These are phyloP conservation scores for Enteromius mattozi DNA, from an alignment of 2,797 vertebrate genomes.

Conservation along the genomic window DNA sequence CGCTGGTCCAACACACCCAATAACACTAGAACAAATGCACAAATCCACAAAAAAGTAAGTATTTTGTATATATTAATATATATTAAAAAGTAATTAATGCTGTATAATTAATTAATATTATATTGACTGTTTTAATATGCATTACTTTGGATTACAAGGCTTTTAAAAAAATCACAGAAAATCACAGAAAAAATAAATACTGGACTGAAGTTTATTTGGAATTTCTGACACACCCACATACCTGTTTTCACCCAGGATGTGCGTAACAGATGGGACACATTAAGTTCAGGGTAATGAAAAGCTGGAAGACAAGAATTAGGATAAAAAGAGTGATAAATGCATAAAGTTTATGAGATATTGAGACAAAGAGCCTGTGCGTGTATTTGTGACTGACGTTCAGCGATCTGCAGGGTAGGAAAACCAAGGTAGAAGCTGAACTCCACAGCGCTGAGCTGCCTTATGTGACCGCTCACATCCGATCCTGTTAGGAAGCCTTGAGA, in stretches of 20 bases:
- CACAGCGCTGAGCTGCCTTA: conserved; percentile 89
- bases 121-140: background rate
- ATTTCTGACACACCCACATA: conserved; percentile 58
- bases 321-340: background rate
- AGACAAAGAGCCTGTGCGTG: background rate
- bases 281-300: conserved; percentile 93
- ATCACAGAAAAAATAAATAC: background rate
- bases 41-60: conserved; percentile 6
- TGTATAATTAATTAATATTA: too few relatives aligned
- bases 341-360: background rate
- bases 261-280: conserved; percentile 87
- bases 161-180: background rate
- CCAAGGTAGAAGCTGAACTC: conserved; percentile 98
- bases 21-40: conserved; percentile 79
- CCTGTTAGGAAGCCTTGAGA: conserved; percentile 82
- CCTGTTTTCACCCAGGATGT: conserved; percentile 96
- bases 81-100: background rate
- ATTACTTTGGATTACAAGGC: background rate
- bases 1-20: conserved; percentile 88
- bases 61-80: background rate
- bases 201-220: too few relatives aligned
- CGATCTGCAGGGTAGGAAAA: conserved; percentile 90
- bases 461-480: conserved; percentile 87
- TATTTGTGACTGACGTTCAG: conserved; percentile 86
- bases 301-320: conserved; percentile 61